These are phyloP conservation scores for Microctenopoma lineatum DNA, from an alignment of 2,797 vertebrate species.

Conservation along the genomic window DNA sequence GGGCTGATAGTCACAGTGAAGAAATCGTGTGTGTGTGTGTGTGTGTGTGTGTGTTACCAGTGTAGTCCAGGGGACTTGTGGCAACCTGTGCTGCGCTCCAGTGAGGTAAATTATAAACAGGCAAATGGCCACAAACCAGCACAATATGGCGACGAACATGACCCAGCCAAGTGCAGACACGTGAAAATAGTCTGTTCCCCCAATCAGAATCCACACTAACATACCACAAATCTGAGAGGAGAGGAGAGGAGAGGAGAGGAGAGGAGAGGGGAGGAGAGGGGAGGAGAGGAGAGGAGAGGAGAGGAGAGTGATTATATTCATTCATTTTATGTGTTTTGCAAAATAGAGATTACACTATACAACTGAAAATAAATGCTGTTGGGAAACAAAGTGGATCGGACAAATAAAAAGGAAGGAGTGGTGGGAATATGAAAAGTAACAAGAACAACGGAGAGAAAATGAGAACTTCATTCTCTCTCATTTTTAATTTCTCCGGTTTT, in stretches of 20 bases:
- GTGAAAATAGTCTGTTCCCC: slow-evolving; percentile 89
- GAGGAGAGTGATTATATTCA: neutral
- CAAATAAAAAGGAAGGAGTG: neutral
- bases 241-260: neutral
- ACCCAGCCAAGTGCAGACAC: slow-evolving; percentile 90
- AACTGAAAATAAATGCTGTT: neutral
- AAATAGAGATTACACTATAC: neutral
- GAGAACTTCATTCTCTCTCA: too few relatives aligned
- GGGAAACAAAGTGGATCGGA: neutral
- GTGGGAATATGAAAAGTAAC: neutral
- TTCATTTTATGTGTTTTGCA: neutral
- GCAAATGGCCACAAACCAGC: slow-evolving; percentile 90
- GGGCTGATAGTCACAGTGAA: too few relatives aligned
- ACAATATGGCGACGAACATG: slow-evolving; percentile 91
- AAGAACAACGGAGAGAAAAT: neutral
- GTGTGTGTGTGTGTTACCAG: slow-evolving; percentile 77
- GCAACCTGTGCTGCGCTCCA: slow-evolving; percentile 86
- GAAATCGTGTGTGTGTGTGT: neutral
- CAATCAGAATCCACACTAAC: slow-evolving; percentile 92
- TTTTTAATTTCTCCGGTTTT: too few relatives aligned
- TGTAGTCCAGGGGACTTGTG: slow-evolving; percentile 89
- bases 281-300: too few relatives aligned
- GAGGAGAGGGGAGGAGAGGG: too few relatives aligned
- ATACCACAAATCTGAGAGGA: slow-evolving; percentile 86
- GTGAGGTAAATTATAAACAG: slow-evolving; percentile 91